A percentile compares a stretch with the other conserved stretches of the same genome.
These are phyloP conservation scores for Archaeoteleia sp. DNA, from an alignment of 2,888 invertebrate genomes.

Conservation along the genomic window DNA sequence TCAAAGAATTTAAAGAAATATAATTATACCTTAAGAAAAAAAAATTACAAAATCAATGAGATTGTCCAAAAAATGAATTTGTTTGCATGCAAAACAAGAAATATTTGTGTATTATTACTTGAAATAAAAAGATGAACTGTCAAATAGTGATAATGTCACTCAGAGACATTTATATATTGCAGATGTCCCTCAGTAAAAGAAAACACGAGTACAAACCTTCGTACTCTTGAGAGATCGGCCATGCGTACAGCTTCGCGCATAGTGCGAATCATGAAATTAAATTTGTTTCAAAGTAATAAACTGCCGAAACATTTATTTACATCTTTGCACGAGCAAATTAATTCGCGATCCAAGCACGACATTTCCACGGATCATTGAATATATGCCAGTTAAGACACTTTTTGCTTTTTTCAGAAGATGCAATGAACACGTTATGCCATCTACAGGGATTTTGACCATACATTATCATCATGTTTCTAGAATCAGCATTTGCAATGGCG, in stretches of 20 bases:
- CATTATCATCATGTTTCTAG: too few relatives aligned
- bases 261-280: constrained; percentile 56
- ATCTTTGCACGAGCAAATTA: constrained; percentile 58
- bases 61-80: too few relatives aligned
- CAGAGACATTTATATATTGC: neutral
- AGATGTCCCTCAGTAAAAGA: constrained; percentile 2
- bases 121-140: constrained; percentile 10
- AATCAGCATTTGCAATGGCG: too few relatives aligned
- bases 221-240: constrained; percentile 58
- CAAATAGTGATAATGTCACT: constrained; percentile 11
- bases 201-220: constrained; percentile 62
- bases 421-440: constrained; percentile 13
- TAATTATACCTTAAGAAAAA: neutral
- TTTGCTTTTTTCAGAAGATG: constrained; percentile 15
- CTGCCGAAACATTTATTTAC: constrained; percentile 67
- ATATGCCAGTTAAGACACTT: constrained; percentile 26
- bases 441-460: too few relatives aligned
- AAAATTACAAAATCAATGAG: neutral
- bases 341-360: constrained; percentile 57
- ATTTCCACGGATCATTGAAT: constrained; percentile 56
- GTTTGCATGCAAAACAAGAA: neutral
- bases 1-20: constrained; percentile 1
- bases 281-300: constrained; percentile 62
- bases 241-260: constrained; percentile 61
- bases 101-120: neutral